Evolutionary conservation across 2,797 vertebrate species (phyloP).

Genomic region (Hydrophis major): DNA sequence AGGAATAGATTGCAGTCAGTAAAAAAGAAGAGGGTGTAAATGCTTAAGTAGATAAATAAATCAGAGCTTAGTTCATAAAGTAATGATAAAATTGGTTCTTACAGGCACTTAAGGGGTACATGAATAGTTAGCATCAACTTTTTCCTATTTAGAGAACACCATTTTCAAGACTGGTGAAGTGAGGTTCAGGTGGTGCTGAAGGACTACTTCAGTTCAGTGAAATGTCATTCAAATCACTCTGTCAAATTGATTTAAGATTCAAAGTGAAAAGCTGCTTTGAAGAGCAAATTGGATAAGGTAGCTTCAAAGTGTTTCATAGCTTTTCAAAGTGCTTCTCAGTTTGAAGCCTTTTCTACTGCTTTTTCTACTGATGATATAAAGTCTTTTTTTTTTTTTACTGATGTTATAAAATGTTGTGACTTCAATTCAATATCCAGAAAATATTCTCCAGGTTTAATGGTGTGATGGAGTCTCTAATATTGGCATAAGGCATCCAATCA

Average conservation of each 20-base stretch:
- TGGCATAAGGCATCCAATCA: background rate
- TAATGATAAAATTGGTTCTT: background rate
- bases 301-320: slow-evolving; percentile 7
- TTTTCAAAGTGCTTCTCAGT: background rate
- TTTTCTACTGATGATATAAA: background rate
- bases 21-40: background rate
- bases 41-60: background rate
- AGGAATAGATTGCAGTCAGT: background rate
- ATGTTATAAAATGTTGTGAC: background rate
- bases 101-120: background rate
- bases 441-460: background rate
- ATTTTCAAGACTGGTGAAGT: background rate
- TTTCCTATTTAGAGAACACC: background rate
- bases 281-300: background rate
- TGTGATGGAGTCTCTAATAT: background rate
- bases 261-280: background rate
- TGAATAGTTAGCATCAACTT: background rate
- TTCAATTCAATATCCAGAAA: background rate
- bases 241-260: background rate
- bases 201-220: background rate
- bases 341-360: background rate
- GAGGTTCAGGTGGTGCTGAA: background rate
- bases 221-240: background rate
- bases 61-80: background rate
- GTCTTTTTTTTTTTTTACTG: background rate